Percentiles rank a stretch among this genome's conserved stretches.
These are phyloP conservation scores for Zosterops pallidus DNA, from an alignment of 2,113 vertebrate genomes.

Conservation along the genomic window DNA sequence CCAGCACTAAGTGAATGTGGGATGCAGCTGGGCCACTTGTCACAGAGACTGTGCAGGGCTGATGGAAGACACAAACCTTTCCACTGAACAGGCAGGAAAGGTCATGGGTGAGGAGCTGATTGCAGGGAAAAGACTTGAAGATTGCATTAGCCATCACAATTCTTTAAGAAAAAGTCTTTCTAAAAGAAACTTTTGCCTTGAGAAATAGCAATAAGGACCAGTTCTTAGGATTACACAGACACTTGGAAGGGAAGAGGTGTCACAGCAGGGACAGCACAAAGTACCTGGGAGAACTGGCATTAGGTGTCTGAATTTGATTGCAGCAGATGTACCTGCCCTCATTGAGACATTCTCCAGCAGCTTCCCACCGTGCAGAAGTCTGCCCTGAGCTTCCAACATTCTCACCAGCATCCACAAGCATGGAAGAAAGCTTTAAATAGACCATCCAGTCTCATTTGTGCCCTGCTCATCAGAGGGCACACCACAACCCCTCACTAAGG, in stretches of 20 bases:
- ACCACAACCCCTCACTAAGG: fast-evolving
- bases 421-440: not conserved
- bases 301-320: not conserved
- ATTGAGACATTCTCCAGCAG: not conserved
- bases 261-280: not conserved
- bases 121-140: not conserved
- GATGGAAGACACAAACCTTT: not conserved
- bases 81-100: not conserved
- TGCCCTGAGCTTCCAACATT: not conserved
- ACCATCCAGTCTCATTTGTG: not conserved
- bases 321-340: fast-evolving
- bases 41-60: not conserved
- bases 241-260: not conserved
- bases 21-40: fast-evolving
- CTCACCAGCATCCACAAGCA: not conserved
- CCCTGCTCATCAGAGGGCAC: not conserved
- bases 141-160: not conserved
- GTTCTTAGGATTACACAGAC: not conserved
- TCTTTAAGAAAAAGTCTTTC: not conserved
- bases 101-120: not conserved
- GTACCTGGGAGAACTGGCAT: not conserved
- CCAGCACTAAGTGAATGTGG: not conserved
- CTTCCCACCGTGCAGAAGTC: not conserved
- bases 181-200: not conserved
- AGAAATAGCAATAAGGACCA: not conserved